Conservation (phyloP, 2,113 vertebrate species). For the Anolis sagrei region DNA sequence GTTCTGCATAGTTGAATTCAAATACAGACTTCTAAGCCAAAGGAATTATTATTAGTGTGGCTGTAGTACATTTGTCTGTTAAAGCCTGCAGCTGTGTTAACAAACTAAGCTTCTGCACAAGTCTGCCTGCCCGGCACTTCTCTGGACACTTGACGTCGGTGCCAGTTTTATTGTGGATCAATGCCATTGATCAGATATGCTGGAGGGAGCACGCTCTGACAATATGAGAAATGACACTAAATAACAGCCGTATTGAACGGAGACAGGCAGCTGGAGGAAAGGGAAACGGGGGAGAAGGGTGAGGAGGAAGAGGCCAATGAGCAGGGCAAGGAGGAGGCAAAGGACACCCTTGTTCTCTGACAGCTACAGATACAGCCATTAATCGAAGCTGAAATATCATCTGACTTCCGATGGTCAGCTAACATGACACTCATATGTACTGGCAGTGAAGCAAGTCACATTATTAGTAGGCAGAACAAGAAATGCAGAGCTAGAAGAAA, state of each 20-base stretch:
- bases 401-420: not conserved
- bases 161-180: constrained; percentile 30
- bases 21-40: not conserved
- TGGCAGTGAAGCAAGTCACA: not conserved
- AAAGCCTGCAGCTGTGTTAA: not conserved
- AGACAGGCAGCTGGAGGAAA: not conserved
- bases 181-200: constrained; percentile 32
- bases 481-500: not conserved
- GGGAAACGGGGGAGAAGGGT: not conserved
- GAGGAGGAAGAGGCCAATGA: not conserved
- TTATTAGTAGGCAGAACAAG: not conserved
- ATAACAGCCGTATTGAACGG: constrained; percentile 30
- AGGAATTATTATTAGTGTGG: not conserved
- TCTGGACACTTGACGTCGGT: not conserved
- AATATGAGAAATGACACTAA: constrained; percentile 39
- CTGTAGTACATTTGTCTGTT: not conserved
- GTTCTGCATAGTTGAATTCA: not conserved
- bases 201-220: constrained; percentile 33
- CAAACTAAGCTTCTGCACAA: not conserved
- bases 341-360: not conserved
- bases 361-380: not conserved
- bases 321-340: not conserved
- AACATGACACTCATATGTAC: not conserved
- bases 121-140: not conserved
- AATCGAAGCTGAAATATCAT: constrained; percentile 1